Percentiles rank a stretch among this genome's conserved stretches.
Conservation (phyloP, 2,888 invertebrate genomes). For the Drosophila ezoana region DNA sequence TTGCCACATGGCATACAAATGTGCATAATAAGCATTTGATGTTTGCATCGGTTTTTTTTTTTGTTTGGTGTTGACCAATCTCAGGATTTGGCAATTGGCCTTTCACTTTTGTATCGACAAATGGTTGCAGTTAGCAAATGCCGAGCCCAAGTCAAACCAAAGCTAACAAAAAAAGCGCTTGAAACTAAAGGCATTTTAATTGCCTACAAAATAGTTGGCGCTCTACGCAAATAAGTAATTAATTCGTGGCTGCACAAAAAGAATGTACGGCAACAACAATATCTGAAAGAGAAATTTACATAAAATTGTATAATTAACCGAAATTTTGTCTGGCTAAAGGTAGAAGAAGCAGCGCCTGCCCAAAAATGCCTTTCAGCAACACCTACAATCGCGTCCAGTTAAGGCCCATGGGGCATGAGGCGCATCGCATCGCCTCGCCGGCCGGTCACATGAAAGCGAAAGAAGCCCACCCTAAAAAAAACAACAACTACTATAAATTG, state of each 20-base stretch:
- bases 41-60: conserved; percentile 34
- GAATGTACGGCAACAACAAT: conserved; percentile 56
- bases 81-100: conserved; percentile 72
- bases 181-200: conserved; percentile 69
- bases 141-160: conserved; percentile 22
- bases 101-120: conserved; percentile 76
- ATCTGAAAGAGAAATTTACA: conserved; percentile 74
- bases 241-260: conserved; percentile 68
- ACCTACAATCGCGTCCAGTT: conserved; percentile 55
- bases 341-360: conserved; percentile 33
- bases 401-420: conserved; percentile 24
- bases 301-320: conserved; percentile 76
- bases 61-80: conserved; percentile 52
- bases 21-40: conserved; percentile 55
- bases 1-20: conserved; percentile 51
- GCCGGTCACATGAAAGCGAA: conserved; percentile 63
- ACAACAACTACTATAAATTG: conserved; percentile 30
- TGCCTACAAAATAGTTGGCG: conserved; percentile 67
- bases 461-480: conserved; percentile 52
- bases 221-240: conserved; percentile 73
- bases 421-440: conserved; percentile 13
- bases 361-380: conserved; percentile 53
- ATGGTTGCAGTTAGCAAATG: conserved; percentile 62
- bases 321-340: conserved; percentile 45
- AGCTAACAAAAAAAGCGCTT: conserved; percentile 5